Conservation (phyloP, 2,797 vertebrate species). For the Alauda arvensis region DNA sequence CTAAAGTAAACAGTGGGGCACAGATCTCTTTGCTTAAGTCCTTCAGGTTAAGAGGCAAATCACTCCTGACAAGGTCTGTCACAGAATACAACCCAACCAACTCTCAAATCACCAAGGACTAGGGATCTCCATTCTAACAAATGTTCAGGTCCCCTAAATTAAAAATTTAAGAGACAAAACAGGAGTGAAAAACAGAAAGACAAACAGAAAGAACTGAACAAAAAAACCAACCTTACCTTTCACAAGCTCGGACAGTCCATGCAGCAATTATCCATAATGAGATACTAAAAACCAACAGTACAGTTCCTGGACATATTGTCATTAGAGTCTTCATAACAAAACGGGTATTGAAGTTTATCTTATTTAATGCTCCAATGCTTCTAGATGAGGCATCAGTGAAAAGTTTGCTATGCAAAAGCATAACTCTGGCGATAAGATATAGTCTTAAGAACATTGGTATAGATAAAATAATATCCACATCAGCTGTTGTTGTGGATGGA, state of each 20-base stretch:
- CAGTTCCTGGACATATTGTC: slow-evolving; percentile 99
- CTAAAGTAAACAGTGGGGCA: not conserved
- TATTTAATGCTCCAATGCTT: slow-evolving; percentile 98
- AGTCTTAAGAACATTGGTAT: slow-evolving; percentile 99
- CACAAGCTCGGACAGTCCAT: slow-evolving; percentile 98
- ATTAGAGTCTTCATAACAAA: slow-evolving; percentile 99
- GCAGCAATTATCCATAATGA: slow-evolving; percentile 99
- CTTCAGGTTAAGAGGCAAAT: not conserved
- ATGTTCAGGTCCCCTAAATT: not conserved
- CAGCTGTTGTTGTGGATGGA: slow-evolving; percentile 94
- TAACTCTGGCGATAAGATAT: slow-evolving; percentile 98
- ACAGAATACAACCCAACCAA: not conserved
- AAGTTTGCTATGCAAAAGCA: slow-evolving; percentile 99
- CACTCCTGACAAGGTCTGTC: not conserved
- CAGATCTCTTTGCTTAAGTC: not conserved
- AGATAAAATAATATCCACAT: slow-evolving; percentile 99
- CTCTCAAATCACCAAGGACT: not conserved
- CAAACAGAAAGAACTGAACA: not conserved
- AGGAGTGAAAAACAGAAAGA: not conserved
- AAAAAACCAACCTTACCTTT: slow-evolving; percentile 84
- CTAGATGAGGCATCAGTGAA: slow-evolving; percentile 98
- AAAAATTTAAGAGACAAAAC: slow-evolving; percentile 15
- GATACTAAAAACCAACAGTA: slow-evolving; percentile 99
- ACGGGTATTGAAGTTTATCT: slow-evolving; percentile 99
- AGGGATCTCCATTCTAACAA: not conserved